Evolutionary conservation across 2,888 invertebrate species (phyloP), one percentile per base, ranked within the genome.

Genomic region (Lingula anatina): DNA sequence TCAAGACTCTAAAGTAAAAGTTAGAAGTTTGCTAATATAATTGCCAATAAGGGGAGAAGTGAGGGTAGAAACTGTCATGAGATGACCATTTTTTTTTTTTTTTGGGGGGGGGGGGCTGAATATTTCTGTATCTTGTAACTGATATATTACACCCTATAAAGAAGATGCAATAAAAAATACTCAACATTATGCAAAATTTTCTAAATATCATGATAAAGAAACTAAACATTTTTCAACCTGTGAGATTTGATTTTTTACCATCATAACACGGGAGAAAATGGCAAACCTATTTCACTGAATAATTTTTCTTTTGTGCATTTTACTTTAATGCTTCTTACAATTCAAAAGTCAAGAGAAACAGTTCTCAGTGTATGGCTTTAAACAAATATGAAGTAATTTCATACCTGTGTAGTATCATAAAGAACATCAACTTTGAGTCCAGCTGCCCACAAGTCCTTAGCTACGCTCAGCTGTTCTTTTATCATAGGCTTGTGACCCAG

Each of bases 401-500:
- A 41, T 58, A 79, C 78, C 72, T 77, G 70, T 26, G 73, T 60
- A 9, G 69, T 79, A 65, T 88, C 86, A 25, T 86, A 79, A 5
- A 69, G 53, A 47, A 85, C 79, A 27, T 82, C 82, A 21, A 84
- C 83, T 51, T 82, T 81, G 47, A 88, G 81, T 1, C 88, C 88
- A 1, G 83, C 81, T 0, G 82, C 78, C 89, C 92, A 90, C 12
- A 92, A 79, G 40, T 86, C 82, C 37, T 73, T 82, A 76, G 61
- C 80, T 66, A 80, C 78, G 43, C 81, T 81, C 5, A 83, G 78
- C 31, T 85, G 80, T 31, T 83, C 80, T 40, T 84, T 75, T 18
- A 72, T 50, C 69, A 78, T 64, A 12, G 71, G 80, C 58, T 75
- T 65, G 56, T 85, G 81, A 42, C 82, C 81, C 52, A 88, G 71